Conservation (phyloP, 2,797 vertebrate genomes). For the Vespertilio murinus region DNA sequence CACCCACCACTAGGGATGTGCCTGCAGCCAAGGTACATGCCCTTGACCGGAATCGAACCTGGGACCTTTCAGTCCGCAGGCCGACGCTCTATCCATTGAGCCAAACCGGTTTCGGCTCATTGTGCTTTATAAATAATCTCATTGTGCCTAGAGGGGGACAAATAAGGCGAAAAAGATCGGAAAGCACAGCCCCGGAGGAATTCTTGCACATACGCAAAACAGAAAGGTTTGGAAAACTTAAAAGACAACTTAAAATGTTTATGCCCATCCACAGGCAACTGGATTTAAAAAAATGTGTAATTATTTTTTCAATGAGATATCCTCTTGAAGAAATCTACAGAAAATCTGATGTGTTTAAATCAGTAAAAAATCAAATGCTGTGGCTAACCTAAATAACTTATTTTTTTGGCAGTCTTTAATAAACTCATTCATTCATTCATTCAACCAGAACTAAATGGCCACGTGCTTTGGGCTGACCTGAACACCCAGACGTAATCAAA, state of each 20-base stretch:
- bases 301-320: not conserved
- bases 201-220: not conserved
- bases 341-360: not conserved
- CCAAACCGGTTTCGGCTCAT: no score
- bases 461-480: not conserved
- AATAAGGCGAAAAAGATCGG: not conserved
- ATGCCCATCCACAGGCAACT: not conserved
- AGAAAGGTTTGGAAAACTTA: not conserved
- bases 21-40: no score
- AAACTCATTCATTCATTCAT: not conserved
- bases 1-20: no score
- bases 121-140: not conserved
- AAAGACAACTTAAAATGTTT: not conserved
- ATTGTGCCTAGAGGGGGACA: not conserved
- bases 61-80: no score
- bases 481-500: not conserved
- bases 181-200: not conserved
- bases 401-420: slow-evolving; percentile 13
- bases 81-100: no score
- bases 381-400: not conserved
- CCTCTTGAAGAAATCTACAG: not conserved
- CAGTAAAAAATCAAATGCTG: not conserved
- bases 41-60: no score
- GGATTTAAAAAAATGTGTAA: not conserved
- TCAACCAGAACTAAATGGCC: not conserved